Evolutionary conservation across 1,140 invertebrate species (phyloP).

Genomic region (Penaeus japonicus): DNA sequence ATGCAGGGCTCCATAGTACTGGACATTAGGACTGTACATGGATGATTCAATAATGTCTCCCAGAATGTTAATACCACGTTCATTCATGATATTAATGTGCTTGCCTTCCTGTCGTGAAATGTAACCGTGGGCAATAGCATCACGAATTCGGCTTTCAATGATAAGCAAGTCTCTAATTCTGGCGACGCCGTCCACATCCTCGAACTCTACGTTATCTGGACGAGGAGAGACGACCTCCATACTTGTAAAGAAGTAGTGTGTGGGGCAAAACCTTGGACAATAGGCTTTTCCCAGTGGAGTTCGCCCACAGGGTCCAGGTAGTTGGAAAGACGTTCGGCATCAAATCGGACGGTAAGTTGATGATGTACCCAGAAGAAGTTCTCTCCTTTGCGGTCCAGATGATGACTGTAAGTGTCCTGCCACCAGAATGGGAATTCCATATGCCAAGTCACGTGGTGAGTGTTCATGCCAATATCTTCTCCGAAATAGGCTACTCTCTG

Average conservation of each 20-base stretch:
- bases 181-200: constrained; percentile 24
- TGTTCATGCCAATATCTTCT: constrained; percentile 30
- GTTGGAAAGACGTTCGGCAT: constrained; percentile 31
- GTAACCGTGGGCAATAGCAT: constrained; percentile 27
- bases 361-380: constrained; percentile 39
- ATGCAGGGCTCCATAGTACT: too few relatives aligned
- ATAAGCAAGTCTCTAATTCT: background rate
- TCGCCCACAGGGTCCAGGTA: constrained; percentile 1
- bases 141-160: constrained; percentile 11
- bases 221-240: constrained; percentile 22
- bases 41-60: too few relatives aligned
- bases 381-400: constrained; percentile 30
- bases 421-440: constrained; percentile 33
- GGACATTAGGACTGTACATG: too few relatives aligned
- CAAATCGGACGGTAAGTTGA: constrained; percentile 27
- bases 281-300: constrained; percentile 19
- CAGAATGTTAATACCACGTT: background rate
- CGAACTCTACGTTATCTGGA: constrained; percentile 3
- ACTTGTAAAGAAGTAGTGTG: constrained; percentile 29
- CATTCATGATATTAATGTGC: constrained; percentile 7
- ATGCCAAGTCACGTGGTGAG: constrained; percentile 31
- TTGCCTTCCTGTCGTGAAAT: background rate
- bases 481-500: constrained; percentile 33
- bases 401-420: background rate
- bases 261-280: constrained; percentile 15